Evolutionary conservation across 2,113 vertebrate species (phyloP).

Genomic region (Rhizomys pruinosus): DNA sequence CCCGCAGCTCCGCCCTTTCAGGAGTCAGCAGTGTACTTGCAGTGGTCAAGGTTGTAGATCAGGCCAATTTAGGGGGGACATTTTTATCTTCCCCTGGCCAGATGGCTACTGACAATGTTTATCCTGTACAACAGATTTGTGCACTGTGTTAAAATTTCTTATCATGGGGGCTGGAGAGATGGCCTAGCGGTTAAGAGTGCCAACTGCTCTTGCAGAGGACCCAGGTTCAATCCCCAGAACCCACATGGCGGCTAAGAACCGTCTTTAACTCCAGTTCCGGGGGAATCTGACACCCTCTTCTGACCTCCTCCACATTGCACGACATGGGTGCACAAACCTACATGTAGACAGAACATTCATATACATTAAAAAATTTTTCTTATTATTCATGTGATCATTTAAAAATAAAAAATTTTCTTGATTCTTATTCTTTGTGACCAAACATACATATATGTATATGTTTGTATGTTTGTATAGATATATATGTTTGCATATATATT

Average conservation of each 20-base stretch:
- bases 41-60: not conserved
- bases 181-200: too few species aligned
- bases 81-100: not conserved
- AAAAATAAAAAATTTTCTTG: constrained; percentile 50
- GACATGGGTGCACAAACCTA: too few species aligned
- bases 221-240: too few species aligned
- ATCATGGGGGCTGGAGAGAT: too few species aligned
- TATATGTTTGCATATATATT: not conserved
- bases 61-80: not conserved
- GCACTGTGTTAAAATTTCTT: not conserved
- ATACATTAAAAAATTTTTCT: too few species aligned
- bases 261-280: too few species aligned
- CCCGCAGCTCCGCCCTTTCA: not conserved
- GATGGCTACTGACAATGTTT: not conserved
- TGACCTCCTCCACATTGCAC: too few species aligned
- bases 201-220: too few species aligned
- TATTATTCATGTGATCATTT: not conserved
- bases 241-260: too few species aligned
- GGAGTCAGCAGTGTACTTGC: accelerated
- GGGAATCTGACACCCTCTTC: too few species aligned
- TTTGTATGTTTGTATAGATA: too few species aligned
- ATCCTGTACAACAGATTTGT: not conserved
- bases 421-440: not conserved
- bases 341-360: too few species aligned
- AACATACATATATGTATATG: not conserved